phyloP scores from a whole-genome alignment of 2,113 vertebrate species.

The Solenodon paradoxus region DNA sequence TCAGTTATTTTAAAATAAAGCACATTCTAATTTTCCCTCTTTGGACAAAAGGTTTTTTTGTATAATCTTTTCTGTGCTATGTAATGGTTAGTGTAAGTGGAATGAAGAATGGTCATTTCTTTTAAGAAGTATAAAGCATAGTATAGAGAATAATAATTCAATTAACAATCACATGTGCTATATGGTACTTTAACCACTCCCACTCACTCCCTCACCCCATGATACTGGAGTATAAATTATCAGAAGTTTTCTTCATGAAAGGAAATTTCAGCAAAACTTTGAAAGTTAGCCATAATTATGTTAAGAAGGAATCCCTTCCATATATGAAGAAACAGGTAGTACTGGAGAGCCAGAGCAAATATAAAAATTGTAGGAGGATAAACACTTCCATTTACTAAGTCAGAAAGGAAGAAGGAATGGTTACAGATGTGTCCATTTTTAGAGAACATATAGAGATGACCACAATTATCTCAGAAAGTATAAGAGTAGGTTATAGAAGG shows the following conservation, averaged over 20 bases:
- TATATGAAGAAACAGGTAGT: background rate
- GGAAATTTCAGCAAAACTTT: background rate
- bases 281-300: background rate
- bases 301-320: background rate
- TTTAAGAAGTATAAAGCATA: background rate
- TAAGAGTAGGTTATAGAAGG: background rate
- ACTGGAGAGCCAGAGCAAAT: background rate
- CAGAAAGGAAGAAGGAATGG: background rate
- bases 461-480: background rate
- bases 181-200: background rate
- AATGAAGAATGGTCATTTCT: background rate
- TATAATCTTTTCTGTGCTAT: background rate
- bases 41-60: background rate
- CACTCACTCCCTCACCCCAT: rapidly evolving
- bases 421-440: background rate
- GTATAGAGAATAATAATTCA: too few species aligned
- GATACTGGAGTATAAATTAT: background rate
- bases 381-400: background rate
- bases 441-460: background rate
- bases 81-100: background rate
- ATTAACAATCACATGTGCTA: background rate
- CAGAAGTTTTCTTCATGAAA: background rate
- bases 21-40: background rate
- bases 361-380: background rate
- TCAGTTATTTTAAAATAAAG: background rate